Conservation (phyloP, 2,797 vertebrate genomes). For the Fundulus diaphanus region DNA sequence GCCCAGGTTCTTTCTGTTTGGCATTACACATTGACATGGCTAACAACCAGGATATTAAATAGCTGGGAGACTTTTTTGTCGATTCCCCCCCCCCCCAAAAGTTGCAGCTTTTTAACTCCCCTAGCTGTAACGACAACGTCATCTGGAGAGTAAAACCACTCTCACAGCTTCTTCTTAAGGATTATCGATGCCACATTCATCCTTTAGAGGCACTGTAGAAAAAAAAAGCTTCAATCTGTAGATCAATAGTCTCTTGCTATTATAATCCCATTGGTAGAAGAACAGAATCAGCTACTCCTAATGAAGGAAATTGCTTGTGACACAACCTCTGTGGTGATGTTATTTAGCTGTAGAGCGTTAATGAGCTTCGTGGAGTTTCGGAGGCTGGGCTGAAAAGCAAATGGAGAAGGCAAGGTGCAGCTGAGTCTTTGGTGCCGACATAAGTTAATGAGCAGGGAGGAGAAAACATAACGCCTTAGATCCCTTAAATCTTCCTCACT, state of each 20-base stretch:
- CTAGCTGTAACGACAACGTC: constrained; percentile 2
- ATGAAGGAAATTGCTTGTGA: constrained; percentile 21
- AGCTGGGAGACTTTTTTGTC: constrained; percentile 12
- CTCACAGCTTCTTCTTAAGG: constrained; percentile 9
- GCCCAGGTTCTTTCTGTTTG: constrained; percentile 24
- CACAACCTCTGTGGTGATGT: constrained; percentile 7
- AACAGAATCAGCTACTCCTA: constrained; percentile 14
- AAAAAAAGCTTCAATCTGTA: constrained; percentile 5
- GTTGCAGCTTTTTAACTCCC: constrained; percentile 12
- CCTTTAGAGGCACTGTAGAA: constrained; percentile 42
- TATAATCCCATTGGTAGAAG: background rate
- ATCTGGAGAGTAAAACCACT: constrained; percentile 2
- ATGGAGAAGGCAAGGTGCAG: constrained; percentile 52
- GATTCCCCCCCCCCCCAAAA: constrained; percentile 27
- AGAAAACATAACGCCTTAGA: constrained; percentile 41
- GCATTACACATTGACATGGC: constrained; percentile 13
- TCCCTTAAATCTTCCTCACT: constrained; percentile 57
- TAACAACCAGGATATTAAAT: constrained; percentile 4
- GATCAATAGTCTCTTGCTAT: constrained; percentile 2
- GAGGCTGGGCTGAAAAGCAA: constrained; percentile 32
- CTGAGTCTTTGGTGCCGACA: constrained; percentile 71
- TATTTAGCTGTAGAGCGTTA: background rate
- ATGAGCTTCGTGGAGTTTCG: constrained; percentile 22
- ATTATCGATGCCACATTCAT: constrained; percentile 46
- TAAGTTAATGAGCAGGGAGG: constrained; percentile 46